phyloP scores from a whole-genome alignment of 1,140 invertebrate genomes.

The Heliothis subflexa region DNA sequence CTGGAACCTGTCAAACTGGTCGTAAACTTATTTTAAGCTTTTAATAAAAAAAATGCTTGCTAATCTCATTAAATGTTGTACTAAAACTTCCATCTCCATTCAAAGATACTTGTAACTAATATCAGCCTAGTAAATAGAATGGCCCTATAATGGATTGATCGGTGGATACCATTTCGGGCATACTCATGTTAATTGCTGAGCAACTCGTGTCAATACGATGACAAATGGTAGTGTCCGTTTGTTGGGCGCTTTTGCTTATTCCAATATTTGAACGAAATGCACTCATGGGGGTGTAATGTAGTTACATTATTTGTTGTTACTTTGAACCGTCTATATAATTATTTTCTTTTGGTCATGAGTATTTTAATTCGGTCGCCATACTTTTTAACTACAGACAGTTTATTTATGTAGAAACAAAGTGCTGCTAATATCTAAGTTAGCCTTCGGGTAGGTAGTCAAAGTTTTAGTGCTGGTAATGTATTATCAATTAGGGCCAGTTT shows the following conservation, averaged over 20 bases:
- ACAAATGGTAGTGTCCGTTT: constrained; percentile 45
- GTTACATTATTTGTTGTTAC: not conserved
- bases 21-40: too few relatives aligned
- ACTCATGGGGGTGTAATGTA: constrained; percentile 13
- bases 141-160: constrained; percentile 49
- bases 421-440: too few relatives aligned
- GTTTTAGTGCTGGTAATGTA: too few relatives aligned
- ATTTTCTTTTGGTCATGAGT: too few relatives aligned
- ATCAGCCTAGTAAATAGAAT: constrained; percentile 12
- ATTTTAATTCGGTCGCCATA: too few relatives aligned
- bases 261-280: constrained; percentile 29
- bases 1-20: too few relatives aligned
- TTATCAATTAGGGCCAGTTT: too few relatives aligned
- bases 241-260: constrained; percentile 20
- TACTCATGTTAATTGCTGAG: constrained; percentile 48
- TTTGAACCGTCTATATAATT: not conserved
- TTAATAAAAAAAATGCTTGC: too few relatives aligned
- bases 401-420: too few relatives aligned
- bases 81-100: not conserved
- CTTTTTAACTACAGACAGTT: too few relatives aligned
- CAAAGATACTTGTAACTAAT: not conserved
- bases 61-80: too few relatives aligned
- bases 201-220: constrained; percentile 47
- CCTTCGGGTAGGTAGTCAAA: too few relatives aligned
- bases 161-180: constrained; percentile 40